These are phyloP conservation scores for Trichopria drosophilae DNA, from an alignment of 2,888 invertebrate genomes.

Conservation along the genomic window DNA sequence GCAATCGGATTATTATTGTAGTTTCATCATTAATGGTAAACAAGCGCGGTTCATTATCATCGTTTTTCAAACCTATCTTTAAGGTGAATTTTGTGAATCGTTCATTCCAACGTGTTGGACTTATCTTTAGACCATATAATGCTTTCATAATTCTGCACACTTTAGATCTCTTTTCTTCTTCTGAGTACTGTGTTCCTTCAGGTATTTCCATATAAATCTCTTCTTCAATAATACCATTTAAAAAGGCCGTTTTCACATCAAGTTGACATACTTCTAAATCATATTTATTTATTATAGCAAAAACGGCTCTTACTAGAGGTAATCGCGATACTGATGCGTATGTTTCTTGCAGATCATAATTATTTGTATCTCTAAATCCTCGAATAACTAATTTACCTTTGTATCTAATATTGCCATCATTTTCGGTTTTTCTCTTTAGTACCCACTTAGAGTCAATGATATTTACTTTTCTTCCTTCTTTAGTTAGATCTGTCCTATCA, in stretches of 20 bases:
- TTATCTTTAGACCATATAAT: slow-evolving; percentile 26
- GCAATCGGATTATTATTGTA: too few relatives aligned
- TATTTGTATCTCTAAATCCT: slow-evolving; percentile 18
- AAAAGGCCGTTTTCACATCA: slow-evolving; percentile 37
- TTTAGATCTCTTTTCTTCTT: background rate
- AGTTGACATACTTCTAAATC: too few relatives aligned
- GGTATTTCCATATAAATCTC: too few relatives aligned
- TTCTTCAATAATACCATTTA: slow-evolving; percentile 31
- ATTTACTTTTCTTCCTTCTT: slow-evolving; percentile 10
- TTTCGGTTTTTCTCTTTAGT: slow-evolving; percentile 20
- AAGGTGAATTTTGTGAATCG: slow-evolving; percentile 25
- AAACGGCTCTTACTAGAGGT: slow-evolving; percentile 16
- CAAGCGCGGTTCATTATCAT: slow-evolving; percentile 30
- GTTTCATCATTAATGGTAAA: too few relatives aligned
- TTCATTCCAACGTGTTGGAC: slow-evolving; percentile 29
- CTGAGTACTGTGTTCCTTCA: too few relatives aligned
- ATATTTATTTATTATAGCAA: slow-evolving; percentile 20
- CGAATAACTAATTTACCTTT: slow-evolving; percentile 23
- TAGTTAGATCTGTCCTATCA: slow-evolving; percentile 10
- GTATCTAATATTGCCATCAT: slow-evolving; percentile 1
- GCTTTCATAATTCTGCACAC: slow-evolving; percentile 30
- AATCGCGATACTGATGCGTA: slow-evolving; percentile 21
- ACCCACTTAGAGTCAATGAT: slow-evolving; percentile 28
- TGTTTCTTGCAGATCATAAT: too few relatives aligned
- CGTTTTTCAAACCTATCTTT: slow-evolving; percentile 26